Base-by-base conservation (phyloP, 2,113 vertebrate genomes). In the Glareola pratincola region DNA sequence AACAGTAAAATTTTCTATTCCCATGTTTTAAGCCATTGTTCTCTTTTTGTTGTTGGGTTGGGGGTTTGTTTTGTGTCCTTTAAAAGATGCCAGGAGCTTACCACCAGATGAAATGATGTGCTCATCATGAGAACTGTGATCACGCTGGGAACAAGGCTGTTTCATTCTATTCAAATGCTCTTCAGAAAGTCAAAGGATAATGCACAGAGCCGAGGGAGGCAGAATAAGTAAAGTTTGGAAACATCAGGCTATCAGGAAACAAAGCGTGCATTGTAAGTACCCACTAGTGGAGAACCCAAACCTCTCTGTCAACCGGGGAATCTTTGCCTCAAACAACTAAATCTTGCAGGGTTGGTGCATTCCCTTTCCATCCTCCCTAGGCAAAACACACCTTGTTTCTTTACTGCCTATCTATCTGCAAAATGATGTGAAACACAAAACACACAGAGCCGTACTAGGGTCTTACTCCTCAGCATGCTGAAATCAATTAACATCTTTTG, bases 1-100 rank as follows among this genome's bases (percentile, higher is more conserved):
- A 95, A 89, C 34, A 87, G 63, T 57, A 92, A 83, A 57, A 83
- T 50, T 50, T 88, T 72, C 72, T 86, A 81, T 93, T 93, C 85
- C 60, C 51, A 14, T 73, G 53, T 94, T 56, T 24, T 85, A 94
- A 86, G 59, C 68, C 75, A 63, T 79, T 90, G 47, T 88, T 97
- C 41, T 94, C 8, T 81, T 73, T 56, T 39, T 77, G 8, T 36
- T 79, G 11, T 43, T 48, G 12, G 2, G 3, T 32, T 66, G 4
- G 16, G 6, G 5, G 3, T 13, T 39, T 30, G 30, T 27, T 64
- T 26, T 78, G 36, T 85, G 17, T 78, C 63, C 96, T 85, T 72
- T 93, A 93, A 74, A 97, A 95, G 36, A 75, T 67, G 56, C 54
- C 76, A 62, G 79, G 76, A 74, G 15, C 26, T 95, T 78, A 69